Evolutionary conservation across 2,797 vertebrate species (phyloP).

Genomic region (Pempheris klunzingeri): DNA sequence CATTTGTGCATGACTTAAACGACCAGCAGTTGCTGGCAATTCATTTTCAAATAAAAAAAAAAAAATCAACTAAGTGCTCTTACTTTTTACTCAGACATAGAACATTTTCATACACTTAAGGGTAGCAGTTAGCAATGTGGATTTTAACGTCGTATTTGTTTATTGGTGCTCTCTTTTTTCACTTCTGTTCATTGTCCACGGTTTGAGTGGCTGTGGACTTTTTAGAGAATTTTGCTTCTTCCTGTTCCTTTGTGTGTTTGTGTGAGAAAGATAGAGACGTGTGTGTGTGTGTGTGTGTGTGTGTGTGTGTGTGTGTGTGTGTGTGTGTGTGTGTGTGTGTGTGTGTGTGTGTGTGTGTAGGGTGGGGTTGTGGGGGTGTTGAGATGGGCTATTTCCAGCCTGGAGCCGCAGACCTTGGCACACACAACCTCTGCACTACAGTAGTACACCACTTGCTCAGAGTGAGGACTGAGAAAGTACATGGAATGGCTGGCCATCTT

Average conservation of each 20-base stretch:
- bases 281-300: not conserved
- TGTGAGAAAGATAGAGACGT: slow-evolving; percentile 28
- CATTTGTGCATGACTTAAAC: too few species aligned
- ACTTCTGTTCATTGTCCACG: slow-evolving; percentile 1
- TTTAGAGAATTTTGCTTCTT: slow-evolving; percentile 9
- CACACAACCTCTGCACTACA: slow-evolving; percentile 27
- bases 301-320: slow-evolving; percentile 15
- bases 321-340: too few species aligned
- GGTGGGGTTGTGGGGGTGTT: not conserved
- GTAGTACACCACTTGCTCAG: slow-evolving; percentile 37
- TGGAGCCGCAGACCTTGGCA: slow-evolving; percentile 40
- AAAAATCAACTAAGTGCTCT: too few species aligned
- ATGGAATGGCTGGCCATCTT: slow-evolving; percentile 39
- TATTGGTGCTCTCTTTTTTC: not conserved
- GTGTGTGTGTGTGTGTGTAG: too few species aligned
- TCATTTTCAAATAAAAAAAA: too few species aligned
- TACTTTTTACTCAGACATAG: too few species aligned
- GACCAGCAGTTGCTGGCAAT: too few species aligned
- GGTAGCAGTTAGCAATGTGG: not conserved
- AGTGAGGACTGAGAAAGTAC: slow-evolving; percentile 33
- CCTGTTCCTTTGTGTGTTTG: slow-evolving; percentile 31
- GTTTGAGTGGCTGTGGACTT: slow-evolving; percentile 7
- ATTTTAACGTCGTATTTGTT: not conserved
- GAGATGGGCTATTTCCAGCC: slow-evolving; percentile 48
- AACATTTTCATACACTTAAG: not conserved